These are phyloP conservation scores for Schizotus pectinicornis DNA, from an alignment of 2,888 invertebrate genomes.

Conservation along the genomic window DNA sequence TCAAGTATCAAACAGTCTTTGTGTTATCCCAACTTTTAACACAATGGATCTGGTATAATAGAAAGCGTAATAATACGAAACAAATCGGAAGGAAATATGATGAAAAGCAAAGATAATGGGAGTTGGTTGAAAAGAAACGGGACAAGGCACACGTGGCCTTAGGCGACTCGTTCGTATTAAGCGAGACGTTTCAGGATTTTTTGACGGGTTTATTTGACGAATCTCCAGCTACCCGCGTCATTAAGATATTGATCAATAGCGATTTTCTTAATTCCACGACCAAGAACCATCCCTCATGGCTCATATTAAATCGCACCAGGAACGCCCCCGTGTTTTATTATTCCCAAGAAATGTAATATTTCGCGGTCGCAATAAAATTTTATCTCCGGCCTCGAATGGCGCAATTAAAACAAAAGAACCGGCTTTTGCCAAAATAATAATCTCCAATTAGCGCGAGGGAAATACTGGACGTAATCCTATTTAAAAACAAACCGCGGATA, in stretches of 20 bases:
- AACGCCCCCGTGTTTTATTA: background rate
- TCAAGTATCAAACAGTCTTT: constrained; percentile 29
- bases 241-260: too few relatives aligned
- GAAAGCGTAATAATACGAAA: constrained; percentile 40
- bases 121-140: constrained; percentile 30
- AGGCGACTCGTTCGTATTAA: constrained; percentile 28
- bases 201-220: constrained; percentile 1
- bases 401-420: constrained; percentile 51
- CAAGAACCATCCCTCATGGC: too few relatives aligned
- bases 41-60: constrained; percentile 21
- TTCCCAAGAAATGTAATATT: constrained; percentile 16
- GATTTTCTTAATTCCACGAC: too few relatives aligned
- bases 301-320: background rate
- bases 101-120: constrained; percentile 41
- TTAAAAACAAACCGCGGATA: constrained; percentile 50
- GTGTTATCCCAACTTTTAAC: constrained; percentile 12
- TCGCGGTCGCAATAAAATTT: constrained; percentile 40
- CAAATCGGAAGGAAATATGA: constrained; percentile 47
- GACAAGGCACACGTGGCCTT: constrained; percentile 27
- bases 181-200: constrained; percentile 1
- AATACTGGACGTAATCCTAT: constrained; percentile 50
- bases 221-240: background rate
- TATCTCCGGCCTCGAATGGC: constrained; percentile 40
- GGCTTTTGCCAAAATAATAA: constrained; percentile 51
- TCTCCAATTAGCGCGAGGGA: constrained; percentile 50